Percentiles rank a stretch among this genome's conserved stretches.
These are phyloP conservation scores for Anarrhichthys ocellatus DNA, from an alignment of 2,113 vertebrate genomes.

Conservation along the genomic window DNA sequence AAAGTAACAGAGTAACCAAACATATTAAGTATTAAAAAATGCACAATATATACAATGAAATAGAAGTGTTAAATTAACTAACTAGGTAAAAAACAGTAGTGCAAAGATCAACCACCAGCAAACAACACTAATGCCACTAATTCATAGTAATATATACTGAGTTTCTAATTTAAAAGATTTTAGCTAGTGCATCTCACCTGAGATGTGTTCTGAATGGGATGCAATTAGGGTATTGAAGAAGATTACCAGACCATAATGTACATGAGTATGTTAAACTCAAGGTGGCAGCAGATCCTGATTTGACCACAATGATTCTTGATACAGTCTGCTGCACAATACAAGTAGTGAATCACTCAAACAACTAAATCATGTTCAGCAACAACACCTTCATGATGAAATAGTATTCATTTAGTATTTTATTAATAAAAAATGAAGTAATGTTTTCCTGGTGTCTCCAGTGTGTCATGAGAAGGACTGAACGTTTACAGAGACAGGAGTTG, in stretches of 20 bases:
- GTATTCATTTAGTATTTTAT: background rate
- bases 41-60: no score
- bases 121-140: background rate
- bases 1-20: no score
- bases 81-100: no score
- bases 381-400: background rate
- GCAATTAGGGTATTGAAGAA: background rate
- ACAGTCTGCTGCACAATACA: background rate
- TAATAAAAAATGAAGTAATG: background rate
- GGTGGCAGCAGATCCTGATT: conserved; percentile 30
- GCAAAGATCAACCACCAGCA: no score
- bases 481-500: background rate
- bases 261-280: conserved; percentile 4
- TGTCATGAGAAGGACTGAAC: no score
- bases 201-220: background rate
- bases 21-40: no score
- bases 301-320: background rate
- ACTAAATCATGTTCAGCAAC: background rate
- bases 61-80: no score
- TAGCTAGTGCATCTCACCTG: background rate
- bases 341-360: background rate
- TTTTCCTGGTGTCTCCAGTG: background rate
- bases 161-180: background rate
- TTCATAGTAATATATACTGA: background rate
- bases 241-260: background rate